Evolutionary conservation across 1,140 invertebrate genomes (phyloP).

Genomic region (silkworm (Bombyx mori)): DNA sequence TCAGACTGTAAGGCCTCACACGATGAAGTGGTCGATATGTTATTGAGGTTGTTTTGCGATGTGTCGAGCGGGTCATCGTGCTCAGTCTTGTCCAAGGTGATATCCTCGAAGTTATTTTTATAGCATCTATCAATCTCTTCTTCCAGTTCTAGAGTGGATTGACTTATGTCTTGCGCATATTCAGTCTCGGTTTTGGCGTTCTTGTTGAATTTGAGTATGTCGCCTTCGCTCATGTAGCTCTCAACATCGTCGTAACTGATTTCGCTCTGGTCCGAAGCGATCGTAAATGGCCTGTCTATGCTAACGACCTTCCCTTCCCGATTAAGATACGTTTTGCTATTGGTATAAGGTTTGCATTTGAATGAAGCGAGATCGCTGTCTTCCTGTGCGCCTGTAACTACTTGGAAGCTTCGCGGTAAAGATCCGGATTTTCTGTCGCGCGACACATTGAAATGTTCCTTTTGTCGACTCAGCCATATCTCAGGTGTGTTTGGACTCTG

Average conservation of each 20-base stretch:
- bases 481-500: constrained; percentile 67
- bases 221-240: constrained; percentile 66
- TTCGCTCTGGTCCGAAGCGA: constrained; percentile 77
- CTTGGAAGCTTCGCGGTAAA: constrained; percentile 82
- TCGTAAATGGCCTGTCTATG: constrained; percentile 76
- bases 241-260: constrained; percentile 73
- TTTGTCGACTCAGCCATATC: constrained; percentile 69
- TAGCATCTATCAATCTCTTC: constrained; percentile 68
- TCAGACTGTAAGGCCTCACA: constrained; percentile 59
- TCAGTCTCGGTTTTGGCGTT: constrained; percentile 54
- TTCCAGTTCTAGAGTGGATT: constrained; percentile 66
- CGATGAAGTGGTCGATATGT: constrained; percentile 61
- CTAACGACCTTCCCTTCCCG: constrained; percentile 70
- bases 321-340: constrained; percentile 67
- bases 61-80: constrained; percentile 25
- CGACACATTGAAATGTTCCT: constrained; percentile 67
- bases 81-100: constrained; percentile 51
- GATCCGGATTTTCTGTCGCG: constrained; percentile 80
- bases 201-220: constrained; percentile 73
- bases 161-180: constrained; percentile 66
- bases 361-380: constrained; percentile 49
- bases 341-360: constrained; percentile 64
- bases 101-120: constrained; percentile 62
- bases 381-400: constrained; percentile 63
- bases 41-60: constrained; percentile 17